Evolutionary conservation across 1,140 invertebrate genomes (phyloP).

Genomic region (Lasaia peninsularis): DNA sequence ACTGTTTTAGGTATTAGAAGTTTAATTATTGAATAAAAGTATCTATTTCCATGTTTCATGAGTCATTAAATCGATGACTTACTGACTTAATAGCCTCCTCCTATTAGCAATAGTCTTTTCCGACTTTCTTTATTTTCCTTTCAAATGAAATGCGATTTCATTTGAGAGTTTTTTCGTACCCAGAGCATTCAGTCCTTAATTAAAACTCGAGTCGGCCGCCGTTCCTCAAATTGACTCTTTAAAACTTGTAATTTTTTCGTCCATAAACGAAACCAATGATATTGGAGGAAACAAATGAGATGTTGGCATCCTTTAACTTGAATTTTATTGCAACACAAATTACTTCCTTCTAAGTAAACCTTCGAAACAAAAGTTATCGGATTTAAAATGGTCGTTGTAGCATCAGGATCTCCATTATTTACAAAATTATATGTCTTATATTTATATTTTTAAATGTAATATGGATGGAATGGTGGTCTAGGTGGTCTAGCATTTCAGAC

Average conservation of each 20-base stretch:
- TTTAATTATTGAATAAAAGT: too few relatives aligned
- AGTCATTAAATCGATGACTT: slow-evolving; percentile 6
- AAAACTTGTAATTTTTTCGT: slow-evolving; percentile 8
- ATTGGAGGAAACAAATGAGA: neutral
- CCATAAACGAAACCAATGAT: neutral
- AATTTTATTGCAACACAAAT: neutral
- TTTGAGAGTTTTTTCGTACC: slow-evolving; percentile 2
- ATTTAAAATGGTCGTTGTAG: too few relatives aligned
- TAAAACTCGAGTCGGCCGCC: slow-evolving; percentile 10
- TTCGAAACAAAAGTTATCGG: too few relatives aligned
- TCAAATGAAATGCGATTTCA: slow-evolving; percentile 10
- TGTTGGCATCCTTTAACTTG: neutral
- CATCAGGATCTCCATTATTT: too few relatives aligned
- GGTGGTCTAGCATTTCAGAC: too few relatives aligned
- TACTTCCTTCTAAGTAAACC: too few relatives aligned
- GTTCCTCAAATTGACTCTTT: slow-evolving; percentile 7
- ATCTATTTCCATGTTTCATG: neutral
- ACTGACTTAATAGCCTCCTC: neutral
- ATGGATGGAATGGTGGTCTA: too few relatives aligned
- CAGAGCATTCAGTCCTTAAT: slow-evolving; percentile 13
- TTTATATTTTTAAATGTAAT: too few relatives aligned
- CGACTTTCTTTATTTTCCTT: slow-evolving; percentile 8
- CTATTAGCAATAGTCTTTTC: slow-evolving; percentile 10
- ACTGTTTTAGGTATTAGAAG: too few relatives aligned
- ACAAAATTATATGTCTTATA: too few relatives aligned